phyloP scores from a whole-genome alignment of 2,888 invertebrate species.

The Dichetophora obliterata region DNA sequence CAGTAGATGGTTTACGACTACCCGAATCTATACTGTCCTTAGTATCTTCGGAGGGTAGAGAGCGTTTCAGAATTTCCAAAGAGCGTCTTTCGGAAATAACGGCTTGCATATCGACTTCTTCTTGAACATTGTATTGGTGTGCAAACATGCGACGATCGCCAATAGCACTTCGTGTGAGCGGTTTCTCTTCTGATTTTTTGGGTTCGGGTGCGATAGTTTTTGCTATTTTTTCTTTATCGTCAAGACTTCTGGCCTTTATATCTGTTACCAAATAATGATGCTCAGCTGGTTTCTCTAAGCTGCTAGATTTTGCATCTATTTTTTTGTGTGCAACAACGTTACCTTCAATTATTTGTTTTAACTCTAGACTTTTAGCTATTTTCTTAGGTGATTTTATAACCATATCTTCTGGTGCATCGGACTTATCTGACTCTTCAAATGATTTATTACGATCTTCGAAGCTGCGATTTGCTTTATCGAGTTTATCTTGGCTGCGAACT shows the following conservation, averaged over 20 bases:
- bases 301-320: slow-evolving; percentile 76
- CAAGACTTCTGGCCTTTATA: slow-evolving; percentile 79
- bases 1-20: slow-evolving; percentile 70
- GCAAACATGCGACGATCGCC: slow-evolving; percentile 67
- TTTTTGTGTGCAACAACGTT: slow-evolving; percentile 76
- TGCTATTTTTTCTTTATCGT: slow-evolving; percentile 71
- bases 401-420: slow-evolving; percentile 70
- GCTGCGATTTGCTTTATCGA: slow-evolving; percentile 75
- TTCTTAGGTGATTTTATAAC: slow-evolving; percentile 75
- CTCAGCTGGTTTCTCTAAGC: slow-evolving; percentile 76
- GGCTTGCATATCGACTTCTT: slow-evolving; percentile 74
- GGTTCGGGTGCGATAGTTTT: slow-evolving; percentile 55
- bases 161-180: slow-evolving; percentile 59
- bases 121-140: slow-evolving; percentile 65
- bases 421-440: slow-evolving; percentile 75
- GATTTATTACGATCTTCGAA: slow-evolving; percentile 77
- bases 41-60: slow-evolving; percentile 71
- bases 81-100: slow-evolving; percentile 75
- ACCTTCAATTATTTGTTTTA: slow-evolving; percentile 77
- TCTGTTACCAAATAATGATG: slow-evolving; percentile 74
- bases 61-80: slow-evolving; percentile 74
- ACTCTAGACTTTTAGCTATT: slow-evolving; percentile 74
- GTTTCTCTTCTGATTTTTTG: slow-evolving; percentile 70
- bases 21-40: slow-evolving; percentile 61
- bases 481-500: slow-evolving; percentile 72